These are phyloP conservation scores for Podarcis siculus DNA, from an alignment of 2,797 vertebrate genomes.

Conservation along the genomic window DNA sequence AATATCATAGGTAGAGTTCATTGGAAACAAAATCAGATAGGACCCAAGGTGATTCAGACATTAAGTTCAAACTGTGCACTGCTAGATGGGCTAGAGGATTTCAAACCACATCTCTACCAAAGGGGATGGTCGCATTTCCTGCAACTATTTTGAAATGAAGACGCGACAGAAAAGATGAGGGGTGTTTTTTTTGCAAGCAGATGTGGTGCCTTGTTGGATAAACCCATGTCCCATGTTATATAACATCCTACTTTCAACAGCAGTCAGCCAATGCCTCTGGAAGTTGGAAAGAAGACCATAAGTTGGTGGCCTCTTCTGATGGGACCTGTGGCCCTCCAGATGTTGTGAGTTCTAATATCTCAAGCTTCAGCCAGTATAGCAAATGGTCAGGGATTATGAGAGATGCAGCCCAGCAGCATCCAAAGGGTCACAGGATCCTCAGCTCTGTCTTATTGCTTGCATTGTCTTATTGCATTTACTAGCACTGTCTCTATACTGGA, in stretches of 20 bases:
- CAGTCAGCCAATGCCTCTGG: not conserved
- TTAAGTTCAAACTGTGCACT: not conserved
- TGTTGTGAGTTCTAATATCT: not conserved
- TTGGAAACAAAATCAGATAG: conserved; percentile 27
- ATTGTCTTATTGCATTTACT: no score
- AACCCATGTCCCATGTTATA: not conserved
- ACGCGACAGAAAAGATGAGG: not conserved
- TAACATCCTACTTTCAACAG: not conserved
- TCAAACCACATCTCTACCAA: not conserved
- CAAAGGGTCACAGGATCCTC: no score
- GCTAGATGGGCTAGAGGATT: no score
- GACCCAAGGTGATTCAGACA: not conserved
- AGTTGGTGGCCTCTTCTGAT: not conserved
- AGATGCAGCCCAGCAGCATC: not conserved
- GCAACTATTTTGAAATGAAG: not conserved
- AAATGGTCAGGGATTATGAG: not conserved
- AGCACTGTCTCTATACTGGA: not conserved
- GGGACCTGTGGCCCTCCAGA: not conserved
- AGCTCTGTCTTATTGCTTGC: no score
- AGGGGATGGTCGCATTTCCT: no score
- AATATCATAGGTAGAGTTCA: not conserved
- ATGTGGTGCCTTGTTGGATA: not conserved
- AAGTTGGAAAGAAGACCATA: not conserved
- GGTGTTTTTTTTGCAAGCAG: not conserved
- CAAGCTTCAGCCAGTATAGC: not conserved